Evolutionary conservation across 1,140 invertebrate species (phyloP), one percentile per base, ranked within the genome.

Genomic region (Apis florea): DNA sequence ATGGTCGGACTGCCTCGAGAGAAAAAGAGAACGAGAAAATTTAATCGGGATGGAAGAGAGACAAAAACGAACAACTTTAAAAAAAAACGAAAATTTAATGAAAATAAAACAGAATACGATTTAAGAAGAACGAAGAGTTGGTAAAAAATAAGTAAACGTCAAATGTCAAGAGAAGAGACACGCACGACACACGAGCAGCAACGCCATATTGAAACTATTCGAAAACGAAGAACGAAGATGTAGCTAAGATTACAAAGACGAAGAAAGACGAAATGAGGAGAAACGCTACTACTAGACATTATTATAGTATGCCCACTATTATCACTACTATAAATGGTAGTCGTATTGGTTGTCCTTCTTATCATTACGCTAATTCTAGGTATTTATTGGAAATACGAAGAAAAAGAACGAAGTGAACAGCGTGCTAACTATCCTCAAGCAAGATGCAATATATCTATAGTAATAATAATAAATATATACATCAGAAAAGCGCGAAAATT

Each of bases 121-220:
- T 54, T 26, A 63, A 51, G 56, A 73, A 81, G 70, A 67, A 53
- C 12, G 54, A 78, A 58, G 51, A 82, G 58, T 26, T 73, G 49
- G n/a, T 40, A 74, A 84, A 68, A 69, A 61, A 61, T 1, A 47
- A 6, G 17, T 8, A 64, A 40, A 75, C 11, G 24, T 21, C 6
- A 21, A 75, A 75, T 72, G 72, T 88, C 77, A 78, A 84, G 83
- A 82, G 75, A 83, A 84, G 79, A 87, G 78, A 86, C 40, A 77
- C 59, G 84, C 85, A 86, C 85, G 85, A 70, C 82, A 61, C 85
- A 87, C 84, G 85, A 87, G 84, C 85, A 83, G 82, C 85, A 82
- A 93, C 91, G 92, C 91, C 92, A 93, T 93, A 93, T 92, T 93
- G 56, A 93, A 90, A 68, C 73, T 91, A 90, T 93, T 93, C 90